These are phyloP conservation scores for Halcyon leucocephala DNA, from an alignment of 2,797 vertebrate species.

Conservation along the genomic window DNA sequence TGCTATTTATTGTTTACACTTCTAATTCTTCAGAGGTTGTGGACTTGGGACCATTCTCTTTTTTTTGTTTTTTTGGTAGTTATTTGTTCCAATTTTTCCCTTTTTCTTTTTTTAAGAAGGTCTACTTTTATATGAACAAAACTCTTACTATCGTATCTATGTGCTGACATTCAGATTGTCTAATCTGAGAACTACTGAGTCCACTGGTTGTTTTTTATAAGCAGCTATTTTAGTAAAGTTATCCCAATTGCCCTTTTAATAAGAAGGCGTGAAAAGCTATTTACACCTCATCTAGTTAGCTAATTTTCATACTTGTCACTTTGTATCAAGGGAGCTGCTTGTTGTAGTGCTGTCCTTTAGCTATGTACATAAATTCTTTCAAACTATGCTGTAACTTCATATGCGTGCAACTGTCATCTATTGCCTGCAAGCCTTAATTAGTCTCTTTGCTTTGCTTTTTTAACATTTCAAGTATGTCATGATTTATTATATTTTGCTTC, in stretches of 20 bases:
- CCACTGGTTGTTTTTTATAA: background rate
- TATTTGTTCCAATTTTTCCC: background rate
- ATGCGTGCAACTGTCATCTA: background rate
- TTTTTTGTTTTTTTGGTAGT: background rate
- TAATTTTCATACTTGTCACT: background rate
- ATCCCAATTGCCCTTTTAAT: background rate
- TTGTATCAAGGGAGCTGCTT: background rate
- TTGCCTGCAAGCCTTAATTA: background rate
- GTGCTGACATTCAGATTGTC: background rate
- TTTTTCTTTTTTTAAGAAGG: background rate
- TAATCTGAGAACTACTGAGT: background rate
- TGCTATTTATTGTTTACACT: background rate
- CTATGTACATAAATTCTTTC: background rate
- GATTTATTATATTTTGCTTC: background rate
- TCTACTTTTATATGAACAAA: background rate
- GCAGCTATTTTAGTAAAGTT: background rate
- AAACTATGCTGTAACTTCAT: background rate
- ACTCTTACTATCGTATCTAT: background rate
- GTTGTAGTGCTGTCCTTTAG: background rate
- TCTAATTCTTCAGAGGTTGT: background rate
- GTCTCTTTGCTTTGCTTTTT: background rate
- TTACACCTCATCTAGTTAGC: background rate
- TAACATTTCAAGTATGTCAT: background rate
- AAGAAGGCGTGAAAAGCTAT: background rate
- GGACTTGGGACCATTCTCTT: background rate